Base-by-base conservation (phyloP, 2,888 invertebrate genomes). In the Lobophora halterata region DNA sequence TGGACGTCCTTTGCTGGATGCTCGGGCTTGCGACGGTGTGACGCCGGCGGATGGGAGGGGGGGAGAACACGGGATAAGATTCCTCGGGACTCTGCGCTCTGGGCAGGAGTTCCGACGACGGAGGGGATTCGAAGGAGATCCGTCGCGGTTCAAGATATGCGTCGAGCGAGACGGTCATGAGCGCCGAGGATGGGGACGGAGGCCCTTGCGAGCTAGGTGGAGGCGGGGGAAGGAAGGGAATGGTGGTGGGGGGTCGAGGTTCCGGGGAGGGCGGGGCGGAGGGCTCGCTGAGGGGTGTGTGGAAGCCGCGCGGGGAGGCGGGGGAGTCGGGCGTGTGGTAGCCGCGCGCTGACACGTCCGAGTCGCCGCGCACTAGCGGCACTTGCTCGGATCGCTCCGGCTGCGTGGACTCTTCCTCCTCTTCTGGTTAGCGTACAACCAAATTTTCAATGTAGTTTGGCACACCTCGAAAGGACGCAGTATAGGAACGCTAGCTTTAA, bases 81-180 rank as follows among this genome's bases (percentile, higher is more conserved):
- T 95, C 95, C 57, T 93, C 93, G n/a, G 93, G 92, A 35, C 92
- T 92, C 6, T 90, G 90, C 11, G 90, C 90, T 12, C 92, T 89
- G 9, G 90, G 90, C 53, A 91, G 88, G 24, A 93, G 76, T 49
- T 94, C 94, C 34, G 94, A 93, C 54, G 91, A 90, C 2, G 94
- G 92, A 5, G 94, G 93, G 3, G 94, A 94, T 58, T 92, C 92
- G 74, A 95, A 92, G 0, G 95, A 95, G 55, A 96, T 92, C 28
- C 95, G 90, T 12, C 93, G 92, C 0, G 95, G 94, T 61, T 97
- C 96, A 50, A 96, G 87, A 65, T 95, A 97, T 10, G 93, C 95
- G 53, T 96, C 96, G 14, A 95, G 89, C 1, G 95, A 94, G 3
- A 94, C 92, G 1, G 96, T 95, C 90, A 94, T 92, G 3, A 94